These are phyloP conservation scores for Camponotus floridanus DNA, from an alignment of 1,140 invertebrate genomes.

Conservation along the genomic window DNA sequence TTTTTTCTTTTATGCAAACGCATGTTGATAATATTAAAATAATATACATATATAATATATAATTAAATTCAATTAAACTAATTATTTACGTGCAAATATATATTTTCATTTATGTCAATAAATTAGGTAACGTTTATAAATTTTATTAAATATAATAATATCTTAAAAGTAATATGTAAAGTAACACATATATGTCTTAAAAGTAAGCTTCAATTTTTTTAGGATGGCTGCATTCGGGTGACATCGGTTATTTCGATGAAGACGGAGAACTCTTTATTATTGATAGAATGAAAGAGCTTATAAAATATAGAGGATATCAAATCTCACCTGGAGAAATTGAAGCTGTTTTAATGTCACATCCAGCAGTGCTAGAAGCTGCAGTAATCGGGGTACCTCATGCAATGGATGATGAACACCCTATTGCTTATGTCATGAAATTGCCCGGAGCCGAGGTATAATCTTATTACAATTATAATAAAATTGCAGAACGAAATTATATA, in stretches of 20 bases:
- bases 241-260: slow-evolving; percentile 86
- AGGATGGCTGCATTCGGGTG: slow-evolving; percentile 88
- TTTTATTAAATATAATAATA: neutral
- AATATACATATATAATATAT: no score
- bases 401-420: slow-evolving; percentile 86
- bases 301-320: slow-evolving; percentile 88
- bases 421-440: slow-evolving; percentile 85
- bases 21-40: no score
- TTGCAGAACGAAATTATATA: neutral
- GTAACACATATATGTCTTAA: neutral
- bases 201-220: slow-evolving; percentile 80
- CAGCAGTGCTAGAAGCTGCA: slow-evolving; percentile 87
- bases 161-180: no score
- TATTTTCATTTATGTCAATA: neutral
- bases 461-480: neutral
- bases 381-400: slow-evolving; percentile 88
- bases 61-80: no score
- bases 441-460: slow-evolving; percentile 45
- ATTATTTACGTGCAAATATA: no score
- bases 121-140: neutral
- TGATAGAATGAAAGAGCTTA: slow-evolving; percentile 88
- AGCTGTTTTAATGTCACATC: slow-evolving; percentile 86
- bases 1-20: no score
- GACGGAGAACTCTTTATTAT: slow-evolving; percentile 85
- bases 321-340: slow-evolving; percentile 88